Percentiles rank a stretch among this genome's conserved stretches.
Evolutionary conservation across 1,140 invertebrate genomes (phyloP).

Genomic region (Papilio glaucus): DNA sequence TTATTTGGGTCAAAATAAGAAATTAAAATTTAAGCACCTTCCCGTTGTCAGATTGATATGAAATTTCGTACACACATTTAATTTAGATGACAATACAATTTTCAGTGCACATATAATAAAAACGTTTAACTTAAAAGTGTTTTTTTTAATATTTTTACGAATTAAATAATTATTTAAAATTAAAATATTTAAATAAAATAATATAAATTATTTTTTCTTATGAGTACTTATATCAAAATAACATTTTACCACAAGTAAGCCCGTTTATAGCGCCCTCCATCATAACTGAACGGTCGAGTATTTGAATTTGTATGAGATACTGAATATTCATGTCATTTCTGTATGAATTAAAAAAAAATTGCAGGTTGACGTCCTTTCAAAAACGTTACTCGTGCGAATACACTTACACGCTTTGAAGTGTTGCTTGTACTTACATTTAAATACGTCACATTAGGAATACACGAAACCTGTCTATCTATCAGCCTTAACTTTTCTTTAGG

Average conservation of each 20-base stretch:
- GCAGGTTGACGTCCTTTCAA: conserved; percentile 32
- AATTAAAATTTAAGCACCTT: no score
- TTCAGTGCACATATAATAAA: no score
- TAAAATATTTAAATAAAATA: no score
- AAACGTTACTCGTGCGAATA: conserved; percentile 27
- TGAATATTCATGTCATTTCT: conserved; percentile 37
- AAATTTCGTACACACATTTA: no score
- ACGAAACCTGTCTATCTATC: not conserved
- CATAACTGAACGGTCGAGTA: conserved; percentile 16
- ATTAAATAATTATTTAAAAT: no score
- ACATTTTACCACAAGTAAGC: not conserved
- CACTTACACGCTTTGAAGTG: conserved; percentile 25
- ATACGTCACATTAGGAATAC: not conserved
- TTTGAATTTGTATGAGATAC: conserved; percentile 33
- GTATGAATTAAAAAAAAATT: conserved; percentile 35
- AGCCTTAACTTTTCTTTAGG: not conserved
- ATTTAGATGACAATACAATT: no score
- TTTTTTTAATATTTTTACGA: no score
- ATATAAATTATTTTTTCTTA: conserved; percentile 4
- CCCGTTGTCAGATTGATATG: no score
- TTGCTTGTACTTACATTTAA: conserved; percentile 24
- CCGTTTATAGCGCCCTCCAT: conserved; percentile 8
- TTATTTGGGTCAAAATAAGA: no score
- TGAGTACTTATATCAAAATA: not conserved
- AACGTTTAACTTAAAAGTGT: no score